Evolutionary conservation across 2,888 invertebrate genomes (phyloP).

Genomic region (Ferdinandea cuprea): DNA sequence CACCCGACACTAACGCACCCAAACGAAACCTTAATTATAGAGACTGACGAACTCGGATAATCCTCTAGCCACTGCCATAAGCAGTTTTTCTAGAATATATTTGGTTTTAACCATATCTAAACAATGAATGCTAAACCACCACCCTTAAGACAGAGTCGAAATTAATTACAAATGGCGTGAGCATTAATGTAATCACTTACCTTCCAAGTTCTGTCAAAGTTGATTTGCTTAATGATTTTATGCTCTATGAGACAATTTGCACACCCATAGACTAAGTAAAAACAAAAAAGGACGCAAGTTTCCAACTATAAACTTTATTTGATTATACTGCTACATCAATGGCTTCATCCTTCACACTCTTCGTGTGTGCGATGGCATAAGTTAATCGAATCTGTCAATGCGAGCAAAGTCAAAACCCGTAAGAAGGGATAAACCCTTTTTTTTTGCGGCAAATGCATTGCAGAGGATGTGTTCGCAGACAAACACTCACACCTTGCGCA

Average conservation of each 20-base stretch:
- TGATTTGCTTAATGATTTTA: constrained; percentile 56
- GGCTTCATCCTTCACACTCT: constrained; percentile 64
- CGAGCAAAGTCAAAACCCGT: constrained; percentile 42
- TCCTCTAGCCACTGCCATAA: constrained; percentile 1
- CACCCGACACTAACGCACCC: constrained; percentile 39
- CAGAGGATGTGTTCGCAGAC: constrained; percentile 25
- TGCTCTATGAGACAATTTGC: constrained; percentile 25
- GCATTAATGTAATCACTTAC: constrained; percentile 54
- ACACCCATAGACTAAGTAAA: constrained; percentile 2
- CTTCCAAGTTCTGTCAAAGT: too few species aligned
- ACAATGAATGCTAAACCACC: constrained; percentile 14
- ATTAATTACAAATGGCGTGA: constrained; percentile 59
- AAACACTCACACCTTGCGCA: constrained; percentile 6
- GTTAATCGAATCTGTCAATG: constrained; percentile 69
- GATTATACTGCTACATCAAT: constrained; percentile 71
- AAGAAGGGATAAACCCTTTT: constrained; percentile 24
- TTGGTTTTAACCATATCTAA: neutral
- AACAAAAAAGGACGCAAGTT: neutral
- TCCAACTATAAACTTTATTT: constrained; percentile 40
- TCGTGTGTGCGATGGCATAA: constrained; percentile 51
- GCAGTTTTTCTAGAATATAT: neutral
- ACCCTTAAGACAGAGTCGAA: constrained; percentile 31
- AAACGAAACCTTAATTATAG: constrained; percentile 51
- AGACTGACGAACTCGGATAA: constrained; percentile 23
- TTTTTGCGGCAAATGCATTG: neutral